Conservation (phyloP, 2,797 vertebrate species). For the Lithobates sylvaticus region DNA sequence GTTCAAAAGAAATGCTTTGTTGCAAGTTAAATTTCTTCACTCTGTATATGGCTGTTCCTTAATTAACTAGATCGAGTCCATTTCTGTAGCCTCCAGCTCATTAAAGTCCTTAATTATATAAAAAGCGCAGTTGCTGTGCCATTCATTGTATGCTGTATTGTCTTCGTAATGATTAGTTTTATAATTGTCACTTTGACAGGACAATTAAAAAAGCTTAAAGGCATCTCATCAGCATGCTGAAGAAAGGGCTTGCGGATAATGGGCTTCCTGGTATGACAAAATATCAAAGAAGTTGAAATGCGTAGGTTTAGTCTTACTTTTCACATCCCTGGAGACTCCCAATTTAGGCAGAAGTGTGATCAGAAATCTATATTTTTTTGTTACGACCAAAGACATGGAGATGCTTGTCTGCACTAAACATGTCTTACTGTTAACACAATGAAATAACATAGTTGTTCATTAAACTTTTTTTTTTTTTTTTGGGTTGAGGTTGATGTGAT, state of each 20-base stretch:
- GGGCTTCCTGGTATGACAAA: constrained; percentile 6
- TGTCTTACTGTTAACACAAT: neutral
- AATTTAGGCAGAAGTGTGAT: neutral
- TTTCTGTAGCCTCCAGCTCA: constrained; percentile 81
- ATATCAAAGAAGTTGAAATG: constrained; percentile 34
- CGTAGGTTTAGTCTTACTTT: constrained; percentile 2
- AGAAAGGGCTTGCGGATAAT: constrained; percentile 30
- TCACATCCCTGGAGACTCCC: neutral
- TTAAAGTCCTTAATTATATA: constrained; percentile 82
- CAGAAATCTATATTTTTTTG: constrained; percentile 30
- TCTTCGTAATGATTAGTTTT: constrained; percentile 81
- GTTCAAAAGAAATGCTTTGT: neutral
- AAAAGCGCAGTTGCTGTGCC: constrained; percentile 74
- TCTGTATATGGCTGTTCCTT: constrained; percentile 75
- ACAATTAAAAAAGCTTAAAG: constrained; percentile 84
- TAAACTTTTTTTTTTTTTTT: neutral
- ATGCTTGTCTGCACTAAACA: neutral
- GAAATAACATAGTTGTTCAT: neutral
- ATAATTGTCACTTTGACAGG: constrained; percentile 83
- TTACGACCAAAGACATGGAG: neutral
- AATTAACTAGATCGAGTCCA: constrained; percentile 81
- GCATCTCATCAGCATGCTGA: constrained; percentile 73
- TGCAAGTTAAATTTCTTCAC: constrained; percentile 31
- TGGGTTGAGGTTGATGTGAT: neutral
- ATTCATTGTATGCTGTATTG: constrained; percentile 78